Evolutionary conservation across 2,113 vertebrate species (phyloP), one percentile per base, ranked within the genome.

Genomic region (Saccopteryx leptura): DNA sequence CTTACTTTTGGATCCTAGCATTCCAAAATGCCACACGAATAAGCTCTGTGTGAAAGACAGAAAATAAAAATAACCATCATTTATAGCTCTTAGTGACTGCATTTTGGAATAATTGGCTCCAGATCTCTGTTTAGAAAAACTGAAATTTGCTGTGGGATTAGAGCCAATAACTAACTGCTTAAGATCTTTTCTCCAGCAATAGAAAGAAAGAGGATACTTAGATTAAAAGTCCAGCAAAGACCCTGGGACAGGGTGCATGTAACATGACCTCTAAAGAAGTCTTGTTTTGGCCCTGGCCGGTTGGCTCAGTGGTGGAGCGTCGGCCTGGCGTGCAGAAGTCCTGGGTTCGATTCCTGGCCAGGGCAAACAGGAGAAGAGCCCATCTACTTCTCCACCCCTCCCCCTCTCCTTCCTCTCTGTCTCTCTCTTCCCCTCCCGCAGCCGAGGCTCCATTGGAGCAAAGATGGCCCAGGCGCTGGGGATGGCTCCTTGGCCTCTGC

Each of bases 1-100:
- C 61, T 90, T 50, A 39, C 4, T 76, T 63, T 76, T 39, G 90
- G 71, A 26, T 69, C 56, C 83, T 58, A 39, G 33, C 39, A 81
- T 46, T 48, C 46, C 78, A 80, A 56, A 76, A 86, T 31, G 66
- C 66, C 76, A 33, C 1, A 14, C 33, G 33, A 82, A 58, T 50
- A 46, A 80, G 60, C 26, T 87, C 65, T 96, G 87, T 65, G 63
- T 89, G 61, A 85, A 88, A 94, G 54, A 94, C 0, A 94, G 66
- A 94, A 96, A 91, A 94, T 54, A 90, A n/a, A 84, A 92, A 31
- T 23, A 54, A 79, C 39, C 18, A 33, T 72, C 52, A 74, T 48
- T 87, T 46, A 26, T 6, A 78, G 79, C 48, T 33, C 31, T 28
- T 61, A 50, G 4, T 82, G 61, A 66, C 1, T 31, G 33, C 26